Evolutionary conservation across 2,888 invertebrate species (phyloP), one percentile per base, ranked within the genome.

Genomic region (Craniophora ligustri): DNA sequence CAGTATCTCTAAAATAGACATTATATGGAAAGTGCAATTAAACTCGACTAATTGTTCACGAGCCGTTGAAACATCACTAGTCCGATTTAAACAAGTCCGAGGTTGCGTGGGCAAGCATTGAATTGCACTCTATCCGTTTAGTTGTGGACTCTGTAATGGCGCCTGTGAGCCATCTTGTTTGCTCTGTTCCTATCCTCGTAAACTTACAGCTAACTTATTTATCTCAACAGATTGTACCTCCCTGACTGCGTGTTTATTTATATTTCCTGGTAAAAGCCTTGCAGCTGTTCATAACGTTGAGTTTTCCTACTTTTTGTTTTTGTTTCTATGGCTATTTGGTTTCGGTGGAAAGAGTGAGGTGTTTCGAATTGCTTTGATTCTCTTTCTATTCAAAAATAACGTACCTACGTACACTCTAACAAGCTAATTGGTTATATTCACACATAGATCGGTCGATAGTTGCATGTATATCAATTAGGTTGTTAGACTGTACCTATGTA

Each of bases 151-250:
- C 38, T 15, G 30, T 58, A 48, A 62, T 44, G 39, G 36, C 26
- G 45, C 51, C 64, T 56, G 42, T 18, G 3, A 49, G 35, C 66
- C 42, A 65, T 65, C 46, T 48, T 66, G 67, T 57, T 54, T 54
- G 38, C 47, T 2, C 23, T 16, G 46, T 38, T 18, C 32, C 45
- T 26, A 26, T 46, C 53, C 44, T 50, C 56, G 44, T 54, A 48
- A 67, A 67, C 59, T 50, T 30, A 31, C 51, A n/a, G 26, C 49
- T 66, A 68, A 66, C 61, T 67, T 60, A 60, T 66, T 66, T 67
- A 67, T 70, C 62, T 38, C 30, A 18, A 53, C 55, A 67, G 61
- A 65, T 70, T 30, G 39, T 16, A 36, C 31, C 36, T 32, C 41
- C 50, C 39, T 23, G n/a, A 38, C 8, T 28, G 30, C 6, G 38